These are phyloP conservation scores for Atherinosoma microstoma DNA, from an alignment of 2,797 vertebrate genomes.

Conservation along the genomic window DNA sequence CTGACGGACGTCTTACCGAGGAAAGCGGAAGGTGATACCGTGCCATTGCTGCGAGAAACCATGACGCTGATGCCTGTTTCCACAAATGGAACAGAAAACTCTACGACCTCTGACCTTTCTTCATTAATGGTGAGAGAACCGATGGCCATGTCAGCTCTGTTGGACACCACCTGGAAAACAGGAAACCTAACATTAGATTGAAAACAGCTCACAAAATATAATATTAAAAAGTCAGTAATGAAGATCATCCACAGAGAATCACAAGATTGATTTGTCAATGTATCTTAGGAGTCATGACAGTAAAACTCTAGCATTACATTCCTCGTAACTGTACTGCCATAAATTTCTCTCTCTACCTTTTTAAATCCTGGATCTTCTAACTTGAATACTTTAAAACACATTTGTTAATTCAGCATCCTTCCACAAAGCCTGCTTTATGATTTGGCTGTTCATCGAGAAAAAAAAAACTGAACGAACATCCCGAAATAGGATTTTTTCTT, in stretches of 20 bases:
- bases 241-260: no score
- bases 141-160: slow-evolving; percentile 93
- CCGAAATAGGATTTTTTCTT: neutral
- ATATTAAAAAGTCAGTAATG: no score
- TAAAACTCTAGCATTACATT: no score
- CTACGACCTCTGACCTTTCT: slow-evolving; percentile 92
- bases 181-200: neutral
- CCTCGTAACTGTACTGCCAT: no score
- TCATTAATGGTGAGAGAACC: slow-evolving; percentile 94
- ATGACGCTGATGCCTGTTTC: slow-evolving; percentile 95
- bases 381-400: neutral
- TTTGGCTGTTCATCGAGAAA: neutral
- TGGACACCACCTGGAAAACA: slow-evolving; percentile 88
- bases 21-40: slow-evolving; percentile 93
- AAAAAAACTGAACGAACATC: neutral
- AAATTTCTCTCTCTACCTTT: no score
- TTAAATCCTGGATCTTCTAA: no score
- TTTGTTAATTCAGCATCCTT: neutral
- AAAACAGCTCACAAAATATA: neutral
- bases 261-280: no score
- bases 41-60: slow-evolving; percentile 94
- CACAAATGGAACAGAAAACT: slow-evolving; percentile 94
- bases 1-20: slow-evolving; percentile 81
- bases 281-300: no score
- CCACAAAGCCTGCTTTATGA: neutral